Evolutionary conservation across 2,797 vertebrate species (phyloP).

Genomic region (Crenichthys baileyi): DNA sequence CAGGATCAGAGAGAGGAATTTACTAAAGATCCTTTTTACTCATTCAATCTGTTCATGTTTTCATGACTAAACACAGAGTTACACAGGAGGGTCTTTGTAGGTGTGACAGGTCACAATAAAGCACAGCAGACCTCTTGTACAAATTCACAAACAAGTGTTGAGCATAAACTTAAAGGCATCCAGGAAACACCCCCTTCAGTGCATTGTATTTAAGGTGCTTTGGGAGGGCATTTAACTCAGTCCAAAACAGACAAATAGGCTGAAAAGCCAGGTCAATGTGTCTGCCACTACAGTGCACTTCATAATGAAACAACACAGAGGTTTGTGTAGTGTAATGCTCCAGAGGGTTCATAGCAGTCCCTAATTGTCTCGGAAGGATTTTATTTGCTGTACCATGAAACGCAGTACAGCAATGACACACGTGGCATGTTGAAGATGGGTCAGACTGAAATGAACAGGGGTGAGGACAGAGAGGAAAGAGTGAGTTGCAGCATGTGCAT

Average conservation of each 20-base stretch:
- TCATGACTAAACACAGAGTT: constrained; percentile 16
- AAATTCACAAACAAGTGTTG: constrained; percentile 29
- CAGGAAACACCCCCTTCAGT: constrained; percentile 1
- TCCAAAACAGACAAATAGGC: constrained; percentile 29
- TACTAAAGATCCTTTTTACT: constrained; percentile 32
- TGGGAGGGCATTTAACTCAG: constrained; percentile 7
- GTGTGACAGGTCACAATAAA: constrained; percentile 27
- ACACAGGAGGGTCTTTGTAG: constrained; percentile 13
- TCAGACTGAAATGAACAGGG: constrained; percentile 12
- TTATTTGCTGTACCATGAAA: constrained; percentile 35
- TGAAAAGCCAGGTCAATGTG: constrained; percentile 20
- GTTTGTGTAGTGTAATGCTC: constrained; percentile 43
- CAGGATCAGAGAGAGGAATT: constrained; percentile 24
- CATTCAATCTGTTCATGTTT: constrained; percentile 15
- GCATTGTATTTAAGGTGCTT: constrained; percentile 20
- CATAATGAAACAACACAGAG: constrained; percentile 47
- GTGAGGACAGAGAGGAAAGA: constrained; percentile 11
- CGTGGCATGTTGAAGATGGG: constrained; percentile 25
- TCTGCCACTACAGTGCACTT: constrained; percentile 35
- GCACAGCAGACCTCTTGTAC: constrained; percentile 24
- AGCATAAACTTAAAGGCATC: constrained; percentile 23
- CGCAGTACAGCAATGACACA: constrained; percentile 32
- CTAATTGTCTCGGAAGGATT: constrained; percentile 50
- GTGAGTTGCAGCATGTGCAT: constrained; percentile 12
- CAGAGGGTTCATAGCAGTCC: constrained; percentile 23